Evolutionary conservation across 2,797 vertebrate genomes (phyloP).

Genomic region (Artibeus jamaicensis): DNA sequence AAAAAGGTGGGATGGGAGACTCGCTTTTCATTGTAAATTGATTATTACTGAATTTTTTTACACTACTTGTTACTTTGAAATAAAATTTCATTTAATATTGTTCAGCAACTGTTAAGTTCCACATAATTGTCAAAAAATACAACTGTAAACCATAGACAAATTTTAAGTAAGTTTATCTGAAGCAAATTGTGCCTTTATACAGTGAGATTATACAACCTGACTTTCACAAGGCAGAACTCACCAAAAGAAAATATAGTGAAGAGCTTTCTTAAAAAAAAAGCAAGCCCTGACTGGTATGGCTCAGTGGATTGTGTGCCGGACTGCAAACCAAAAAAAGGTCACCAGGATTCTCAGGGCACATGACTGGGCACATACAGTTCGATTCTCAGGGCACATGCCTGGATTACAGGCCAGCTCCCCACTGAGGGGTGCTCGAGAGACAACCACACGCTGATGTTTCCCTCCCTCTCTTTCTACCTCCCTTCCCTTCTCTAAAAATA

Average conservation of each 20-base stretch:
- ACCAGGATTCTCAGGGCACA: too few species aligned
- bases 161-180: conserved; percentile 7
- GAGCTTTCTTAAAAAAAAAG: neutral
- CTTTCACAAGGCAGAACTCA: neutral
- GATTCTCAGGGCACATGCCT: too few species aligned
- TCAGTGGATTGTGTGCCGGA: too few species aligned
- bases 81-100: conserved; percentile 4
- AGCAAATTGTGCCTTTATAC: conserved; percentile 22
- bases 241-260: neutral
- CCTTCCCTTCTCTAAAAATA: too few species aligned
- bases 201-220: neutral
- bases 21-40: conserved; percentile 14
- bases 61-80: conserved; percentile 8
- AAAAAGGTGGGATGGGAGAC: neutral
- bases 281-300: too few species aligned
- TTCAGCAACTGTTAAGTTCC: neutral
- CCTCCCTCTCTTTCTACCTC: too few species aligned
- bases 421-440: too few species aligned
- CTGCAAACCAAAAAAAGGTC: too few species aligned
- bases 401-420: too few species aligned
- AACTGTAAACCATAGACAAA: neutral
- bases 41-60: neutral
- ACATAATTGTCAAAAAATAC: neutral
- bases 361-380: too few species aligned
- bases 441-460: too few species aligned